Evolutionary conservation across 1,140 invertebrate genomes (phyloP).

Genomic region (Heliconius hermathena): DNA sequence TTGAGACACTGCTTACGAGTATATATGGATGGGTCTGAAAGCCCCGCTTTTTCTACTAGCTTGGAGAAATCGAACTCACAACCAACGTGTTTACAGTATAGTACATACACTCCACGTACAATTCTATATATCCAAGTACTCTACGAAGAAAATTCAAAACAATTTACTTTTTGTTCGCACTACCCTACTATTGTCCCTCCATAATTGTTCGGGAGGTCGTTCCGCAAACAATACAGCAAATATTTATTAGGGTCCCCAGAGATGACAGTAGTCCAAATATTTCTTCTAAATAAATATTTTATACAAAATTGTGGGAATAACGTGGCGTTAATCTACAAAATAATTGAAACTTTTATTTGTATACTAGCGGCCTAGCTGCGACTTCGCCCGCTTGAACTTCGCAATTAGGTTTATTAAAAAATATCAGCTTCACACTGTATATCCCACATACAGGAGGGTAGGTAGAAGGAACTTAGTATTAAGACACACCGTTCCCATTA

Average conservation of each 20-base stretch:
- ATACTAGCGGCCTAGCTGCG: background rate
- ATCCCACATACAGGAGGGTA: too few species aligned
- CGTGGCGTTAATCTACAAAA: background rate
- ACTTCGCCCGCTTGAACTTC: background rate
- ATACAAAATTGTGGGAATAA: background rate
- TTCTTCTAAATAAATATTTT: constrained; percentile 10
- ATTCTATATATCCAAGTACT: background rate
- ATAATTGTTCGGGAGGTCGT: constrained; percentile 1
- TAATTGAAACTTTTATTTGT: background rate
- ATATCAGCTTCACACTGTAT: too few species aligned
- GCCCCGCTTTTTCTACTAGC: too few species aligned
- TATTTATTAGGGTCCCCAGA: constrained; percentile 10
- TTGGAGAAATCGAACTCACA: too few species aligned
- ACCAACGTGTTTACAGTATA: too few species aligned
- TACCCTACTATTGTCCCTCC: constrained; percentile 6
- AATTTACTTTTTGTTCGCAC: constrained; percentile 1
- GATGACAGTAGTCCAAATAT: constrained; percentile 8
- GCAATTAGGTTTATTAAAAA: background rate
- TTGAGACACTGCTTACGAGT: too few species aligned
- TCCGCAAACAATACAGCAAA: constrained; percentile 13
- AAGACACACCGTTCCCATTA: too few species aligned
- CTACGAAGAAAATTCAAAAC: background rate
- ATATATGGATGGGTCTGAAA: too few species aligned
- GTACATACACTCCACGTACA: too few species aligned
- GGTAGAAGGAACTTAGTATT: too few species aligned